phyloP scores from a whole-genome alignment of 2,113 vertebrate species.

The Cynopterus brachyotis region DNA sequence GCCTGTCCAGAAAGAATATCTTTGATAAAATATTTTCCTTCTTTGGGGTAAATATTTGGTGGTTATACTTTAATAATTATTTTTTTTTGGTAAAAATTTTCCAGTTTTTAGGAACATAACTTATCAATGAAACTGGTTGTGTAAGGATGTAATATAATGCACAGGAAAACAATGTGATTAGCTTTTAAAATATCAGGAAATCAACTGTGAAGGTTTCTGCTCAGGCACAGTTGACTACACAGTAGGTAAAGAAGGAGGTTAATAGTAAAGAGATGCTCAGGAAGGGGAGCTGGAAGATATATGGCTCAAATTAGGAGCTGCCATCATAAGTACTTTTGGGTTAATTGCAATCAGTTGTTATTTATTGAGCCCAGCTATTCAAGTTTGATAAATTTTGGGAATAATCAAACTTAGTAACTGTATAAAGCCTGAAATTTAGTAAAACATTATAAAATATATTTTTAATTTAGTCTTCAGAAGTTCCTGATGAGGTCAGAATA shows the following conservation, averaged over 20 bases:
- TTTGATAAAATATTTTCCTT: not conserved
- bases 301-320: slow-evolving; percentile 9
- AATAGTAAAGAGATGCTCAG: not conserved
- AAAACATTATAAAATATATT: slow-evolving; percentile 21
- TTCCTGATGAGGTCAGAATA: not conserved
- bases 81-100: not conserved
- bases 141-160: not conserved
- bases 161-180: not conserved
- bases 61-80: not conserved
- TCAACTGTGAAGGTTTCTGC: not conserved
- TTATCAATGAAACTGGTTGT: not conserved
- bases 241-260: not conserved
- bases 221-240: not conserved
- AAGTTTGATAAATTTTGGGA: not conserved
- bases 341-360: not conserved
- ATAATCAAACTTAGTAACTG: slow-evolving; percentile 25
- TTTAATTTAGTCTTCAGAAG: slow-evolving; percentile 16
- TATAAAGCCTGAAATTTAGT: not conserved
- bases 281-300: not conserved
- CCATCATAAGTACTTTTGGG: not conserved
- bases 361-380: not conserved
- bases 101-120: not conserved
- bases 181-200: not conserved
- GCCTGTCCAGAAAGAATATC: not conserved
- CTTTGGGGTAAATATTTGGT: not conserved